Conservation (phyloP, 2,888 invertebrate genomes). For the Chloromyia formosa region DNA sequence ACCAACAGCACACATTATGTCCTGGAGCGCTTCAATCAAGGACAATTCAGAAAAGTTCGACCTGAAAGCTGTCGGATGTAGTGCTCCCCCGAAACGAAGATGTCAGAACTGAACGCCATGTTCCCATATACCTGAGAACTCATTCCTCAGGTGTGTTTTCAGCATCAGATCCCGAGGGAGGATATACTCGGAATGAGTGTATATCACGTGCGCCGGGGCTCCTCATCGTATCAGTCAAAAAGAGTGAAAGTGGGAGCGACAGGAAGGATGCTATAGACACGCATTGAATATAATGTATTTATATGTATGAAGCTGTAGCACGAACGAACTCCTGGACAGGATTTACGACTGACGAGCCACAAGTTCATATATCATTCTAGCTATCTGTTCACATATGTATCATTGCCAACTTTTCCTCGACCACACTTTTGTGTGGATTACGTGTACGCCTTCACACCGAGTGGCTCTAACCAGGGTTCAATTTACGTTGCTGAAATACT, state of each 20-base stretch:
- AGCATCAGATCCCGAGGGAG: neutral
- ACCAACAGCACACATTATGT: neutral
- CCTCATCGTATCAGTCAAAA: slow-evolving; percentile 4
- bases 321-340: slow-evolving; percentile 8
- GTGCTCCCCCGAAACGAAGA: slow-evolving; percentile 17
- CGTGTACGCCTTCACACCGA: too few relatives aligned
- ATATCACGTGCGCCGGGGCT: neutral
- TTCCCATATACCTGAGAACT: neutral
- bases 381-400: too few relatives aligned
- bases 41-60: slow-evolving; percentile 29
- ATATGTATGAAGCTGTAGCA: neutral
- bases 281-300: neutral
- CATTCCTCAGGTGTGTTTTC: slow-evolving; percentile 31
- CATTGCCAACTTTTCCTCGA: too few relatives aligned
- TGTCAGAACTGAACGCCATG: neutral
- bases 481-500: too few relatives aligned
- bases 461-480: too few relatives aligned
- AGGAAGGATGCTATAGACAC: neutral
- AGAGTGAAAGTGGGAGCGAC: neutral
- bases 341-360: neutral
- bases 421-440: too few relatives aligned
- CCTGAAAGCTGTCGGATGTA: slow-evolving; percentile 35
- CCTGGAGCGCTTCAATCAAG: slow-evolving; percentile 19
- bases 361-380: neutral
- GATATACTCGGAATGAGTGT: neutral